Percentiles rank a stretch among this genome's conserved stretches.
Evolutionary conservation across 2,888 invertebrate species (phyloP).

Genomic region (Chloromyia formosa): DNA sequence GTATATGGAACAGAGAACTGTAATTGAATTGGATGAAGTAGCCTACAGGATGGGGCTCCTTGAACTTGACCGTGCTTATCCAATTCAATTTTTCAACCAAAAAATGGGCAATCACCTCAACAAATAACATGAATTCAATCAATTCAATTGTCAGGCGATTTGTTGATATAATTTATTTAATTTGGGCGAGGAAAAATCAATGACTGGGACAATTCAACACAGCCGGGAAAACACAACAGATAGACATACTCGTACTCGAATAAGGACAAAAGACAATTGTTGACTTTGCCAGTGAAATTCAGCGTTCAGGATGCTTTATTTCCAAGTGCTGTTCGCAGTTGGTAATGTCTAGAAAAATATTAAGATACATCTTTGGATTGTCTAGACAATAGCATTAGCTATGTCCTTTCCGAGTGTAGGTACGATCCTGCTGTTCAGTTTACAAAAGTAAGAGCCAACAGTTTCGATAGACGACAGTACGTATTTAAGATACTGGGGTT

Average conservation of each 20-base stretch:
- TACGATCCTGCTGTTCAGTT: conserved; percentile 9
- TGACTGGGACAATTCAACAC: conserved; percentile 12
- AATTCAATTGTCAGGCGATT: neutral
- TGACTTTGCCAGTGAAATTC: neutral
- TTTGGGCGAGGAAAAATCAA: neutral
- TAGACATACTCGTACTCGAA: neutral
- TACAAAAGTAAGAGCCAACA: conserved; percentile 7
- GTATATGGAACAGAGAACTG: too few species aligned
- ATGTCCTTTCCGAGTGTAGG: conserved; percentile 20
- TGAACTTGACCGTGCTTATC: neutral
- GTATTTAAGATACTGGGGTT: too few species aligned
- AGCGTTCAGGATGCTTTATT: conserved; percentile 8
- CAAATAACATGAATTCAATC: neutral
- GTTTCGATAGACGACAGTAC: conserved; percentile 10
- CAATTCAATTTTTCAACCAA: neutral
- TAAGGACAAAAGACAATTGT: neutral
- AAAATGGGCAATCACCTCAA: neutral
- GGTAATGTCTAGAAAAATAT: conserved; percentile 33
- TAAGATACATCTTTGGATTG: conserved; percentile 37
- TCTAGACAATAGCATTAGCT: conserved; percentile 41
- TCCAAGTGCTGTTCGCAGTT: conserved; percentile 18
- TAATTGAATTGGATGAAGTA: too few species aligned
- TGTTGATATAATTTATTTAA: conserved; percentile 8
- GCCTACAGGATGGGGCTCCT: too few species aligned
- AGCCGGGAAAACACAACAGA: too few species aligned